Evolutionary conservation across 2,113 vertebrate genomes (phyloP).

Genomic region (Pelmatolapia mariae): DNA sequence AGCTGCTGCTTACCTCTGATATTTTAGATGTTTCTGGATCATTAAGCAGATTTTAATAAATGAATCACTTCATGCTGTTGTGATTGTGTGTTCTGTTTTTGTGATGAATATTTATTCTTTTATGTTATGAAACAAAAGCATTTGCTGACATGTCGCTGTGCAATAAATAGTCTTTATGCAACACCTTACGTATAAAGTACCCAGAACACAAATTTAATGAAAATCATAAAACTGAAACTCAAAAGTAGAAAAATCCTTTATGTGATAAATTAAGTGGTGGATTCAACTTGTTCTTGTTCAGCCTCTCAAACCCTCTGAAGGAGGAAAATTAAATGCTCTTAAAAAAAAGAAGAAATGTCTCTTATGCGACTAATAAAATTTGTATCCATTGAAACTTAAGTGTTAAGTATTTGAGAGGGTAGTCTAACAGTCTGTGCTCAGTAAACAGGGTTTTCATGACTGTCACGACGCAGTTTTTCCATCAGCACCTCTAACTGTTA

Average conservation of each 20-base stretch:
- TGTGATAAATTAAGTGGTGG: background rate
- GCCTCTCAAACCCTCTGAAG: background rate
- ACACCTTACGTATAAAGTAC: background rate
- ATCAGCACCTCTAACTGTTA: background rate
- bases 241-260: background rate
- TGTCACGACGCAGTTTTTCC: background rate
- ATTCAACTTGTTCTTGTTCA: background rate
- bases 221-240: background rate
- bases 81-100: no score
- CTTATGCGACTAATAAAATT: background rate
- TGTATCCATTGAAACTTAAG: background rate
- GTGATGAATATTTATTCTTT: background rate
- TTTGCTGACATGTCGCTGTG: background rate
- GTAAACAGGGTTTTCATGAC: background rate
- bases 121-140: background rate
- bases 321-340: background rate
- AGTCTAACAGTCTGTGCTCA: background rate
- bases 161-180: background rate
- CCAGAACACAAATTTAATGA: background rate
- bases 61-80: accelerated
- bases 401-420: background rate
- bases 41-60: background rate
- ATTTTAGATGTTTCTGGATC: background rate
- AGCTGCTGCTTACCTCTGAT: background rate
- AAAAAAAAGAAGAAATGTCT: background rate